Conservation (phyloP, 1,140 invertebrate genomes). For the Dendrolimus punctatus region DNA sequence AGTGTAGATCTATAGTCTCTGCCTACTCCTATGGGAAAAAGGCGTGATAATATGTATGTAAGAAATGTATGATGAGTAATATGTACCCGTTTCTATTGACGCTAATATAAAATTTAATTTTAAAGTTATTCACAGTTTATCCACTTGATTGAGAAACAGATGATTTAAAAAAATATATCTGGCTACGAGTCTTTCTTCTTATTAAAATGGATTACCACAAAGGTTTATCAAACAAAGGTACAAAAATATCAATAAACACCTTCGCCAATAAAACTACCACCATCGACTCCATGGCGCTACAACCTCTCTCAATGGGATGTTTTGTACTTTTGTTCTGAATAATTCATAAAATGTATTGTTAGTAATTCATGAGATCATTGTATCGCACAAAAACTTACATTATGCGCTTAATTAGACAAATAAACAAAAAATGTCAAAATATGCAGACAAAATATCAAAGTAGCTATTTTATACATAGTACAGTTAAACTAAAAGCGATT, state of each 20-base stretch:
- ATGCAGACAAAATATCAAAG: slow-evolving; percentile 59
- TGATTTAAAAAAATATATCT: no score
- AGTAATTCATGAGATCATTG: slow-evolving; percentile 70
- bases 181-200: no score
- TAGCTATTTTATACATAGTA: slow-evolving; percentile 44
- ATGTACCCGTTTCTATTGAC: no score
- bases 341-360: slow-evolving; percentile 52
- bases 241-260: slow-evolving; percentile 60
- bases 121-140: no score
- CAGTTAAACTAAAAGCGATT: slow-evolving; percentile 40
- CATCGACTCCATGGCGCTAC: slow-evolving; percentile 8
- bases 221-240: slow-evolving; percentile 49
- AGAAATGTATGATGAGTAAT: no score
- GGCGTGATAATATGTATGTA: no score
- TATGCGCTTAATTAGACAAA: slow-evolving; percentile 58
- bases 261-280: slow-evolving; percentile 26
- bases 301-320: slow-evolving; percentile 29
- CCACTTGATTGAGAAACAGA: no score
- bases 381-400: slow-evolving; percentile 38
- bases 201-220: no score
- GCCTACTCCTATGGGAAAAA: no score
- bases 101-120: no score
- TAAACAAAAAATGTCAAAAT: slow-evolving; percentile 53
- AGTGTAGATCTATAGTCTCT: no score
- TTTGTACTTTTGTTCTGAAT: slow-evolving; percentile 69